phyloP scores from a whole-genome alignment of 2,797 vertebrate genomes.

The Coranthus polyacanthus region DNA sequence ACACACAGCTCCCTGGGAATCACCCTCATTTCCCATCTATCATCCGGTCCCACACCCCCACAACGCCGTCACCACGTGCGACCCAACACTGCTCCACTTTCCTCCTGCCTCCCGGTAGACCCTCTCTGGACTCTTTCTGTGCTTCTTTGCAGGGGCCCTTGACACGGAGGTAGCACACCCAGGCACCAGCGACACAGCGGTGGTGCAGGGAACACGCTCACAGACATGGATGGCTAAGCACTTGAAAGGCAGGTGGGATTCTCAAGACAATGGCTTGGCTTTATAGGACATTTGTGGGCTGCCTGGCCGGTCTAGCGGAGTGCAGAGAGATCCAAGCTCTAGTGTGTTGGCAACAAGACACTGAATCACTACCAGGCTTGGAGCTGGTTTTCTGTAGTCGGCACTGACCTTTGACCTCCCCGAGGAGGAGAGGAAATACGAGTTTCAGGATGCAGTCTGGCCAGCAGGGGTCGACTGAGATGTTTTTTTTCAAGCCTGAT shows the following conservation, averaged over 20 bases:
- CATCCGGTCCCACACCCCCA: constrained; percentile 32
- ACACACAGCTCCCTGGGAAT: constrained; percentile 53
- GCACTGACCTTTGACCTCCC: constrained; percentile 45
- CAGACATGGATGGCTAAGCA: constrained; percentile 54
- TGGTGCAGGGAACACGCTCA: constrained; percentile 44
- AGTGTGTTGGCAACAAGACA: constrained; percentile 45
- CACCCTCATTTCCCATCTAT: constrained; percentile 72
- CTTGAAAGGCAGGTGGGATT: constrained; percentile 55
- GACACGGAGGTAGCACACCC: constrained; percentile 30
- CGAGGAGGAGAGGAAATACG: not conserved
- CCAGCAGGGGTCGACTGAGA: not conserved
- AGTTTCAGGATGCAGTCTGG: not conserved
- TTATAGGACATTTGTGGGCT: constrained; percentile 54
- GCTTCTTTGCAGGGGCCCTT: constrained; percentile 26
- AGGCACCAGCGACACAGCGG: constrained; percentile 15
- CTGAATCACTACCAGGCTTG: constrained; percentile 29
- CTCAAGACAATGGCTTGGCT: constrained; percentile 45
- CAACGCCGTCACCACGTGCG: constrained; percentile 2
- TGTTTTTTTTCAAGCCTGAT: no score
- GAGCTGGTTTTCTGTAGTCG: constrained; percentile 31
- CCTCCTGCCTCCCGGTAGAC: constrained; percentile 48
- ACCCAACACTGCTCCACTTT: constrained; percentile 68
- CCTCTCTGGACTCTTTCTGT: constrained; percentile 34
- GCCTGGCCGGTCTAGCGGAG: constrained; percentile 26
- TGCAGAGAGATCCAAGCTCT: constrained; percentile 28